Evolutionary conservation across 2,888 invertebrate genomes (phyloP), one percentile per base, ranked within the genome.

Genomic region (Morinoia aosen): DNA sequence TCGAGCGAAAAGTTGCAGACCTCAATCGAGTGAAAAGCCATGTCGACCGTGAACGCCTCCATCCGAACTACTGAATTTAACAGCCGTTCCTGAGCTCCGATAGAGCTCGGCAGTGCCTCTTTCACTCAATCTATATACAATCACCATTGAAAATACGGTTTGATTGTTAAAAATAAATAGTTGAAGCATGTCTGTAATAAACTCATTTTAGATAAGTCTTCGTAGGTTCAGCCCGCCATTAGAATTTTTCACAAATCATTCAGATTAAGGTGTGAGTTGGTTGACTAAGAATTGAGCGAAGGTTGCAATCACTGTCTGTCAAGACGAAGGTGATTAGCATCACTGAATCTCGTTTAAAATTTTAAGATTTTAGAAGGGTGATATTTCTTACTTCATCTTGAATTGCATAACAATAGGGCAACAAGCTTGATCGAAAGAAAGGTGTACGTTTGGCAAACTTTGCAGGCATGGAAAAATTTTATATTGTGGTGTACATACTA

Each of bases 1-100:
- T 93, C 33, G 93, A 93, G 93, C 48, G 19, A 93, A 93, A 93
- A 93, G 93, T 93, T 93, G 93, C 11, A 19, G 93, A 57, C 93
- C 57, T 93, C 48, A 93, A 93, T 93, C 93, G 93, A 93, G 93
- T 93, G 93, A 93, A 93, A 93, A 93, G 57, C 93, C 93, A 57
- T 93, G 93, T 93, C 93, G 93, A 93, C 57, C 93, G 57, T 57
- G 93, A 93, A 25, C 48, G 48, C 57, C 57, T 93, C 93, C 93
- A n/a, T 33, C 57, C 12, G 93, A 56, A 25, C 93, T 57, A 11
- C 33, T 76, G 90, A 39, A 90, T 90, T 48, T 90, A 90, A 33
- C 90, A 10, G n/a, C 48, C 90, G 90, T 14, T 90, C 40, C 76
- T 76, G 76, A 76, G 76, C 33, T 76, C 25, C 76, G 33, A 76